These are phyloP conservation scores for Magallana ariakensis DNA, from an alignment of 1,140 invertebrate genomes.

Conservation along the genomic window DNA sequence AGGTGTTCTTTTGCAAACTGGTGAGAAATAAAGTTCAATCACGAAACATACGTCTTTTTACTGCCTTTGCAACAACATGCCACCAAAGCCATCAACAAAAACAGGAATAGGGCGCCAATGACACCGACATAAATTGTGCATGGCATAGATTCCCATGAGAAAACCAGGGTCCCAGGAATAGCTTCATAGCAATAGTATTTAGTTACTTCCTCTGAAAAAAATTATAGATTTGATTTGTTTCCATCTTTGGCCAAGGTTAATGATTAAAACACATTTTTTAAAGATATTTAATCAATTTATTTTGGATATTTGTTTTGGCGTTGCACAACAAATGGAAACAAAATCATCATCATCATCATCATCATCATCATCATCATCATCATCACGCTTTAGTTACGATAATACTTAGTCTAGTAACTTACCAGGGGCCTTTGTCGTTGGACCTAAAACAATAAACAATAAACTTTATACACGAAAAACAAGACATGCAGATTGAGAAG, in stretches of 20 bases:
- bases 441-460: slow-evolving; percentile 43
- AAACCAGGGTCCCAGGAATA: slow-evolving; percentile 40
- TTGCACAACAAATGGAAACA: too few species aligned
- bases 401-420: too few species aligned
- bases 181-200: slow-evolving; percentile 56
- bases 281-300: too few species aligned
- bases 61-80: slow-evolving; percentile 42
- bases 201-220: slow-evolving; percentile 41
- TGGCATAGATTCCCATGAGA: slow-evolving; percentile 54
- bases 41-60: too few species aligned
- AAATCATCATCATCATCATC: too few species aligned
- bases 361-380: too few species aligned
- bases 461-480: not conserved
- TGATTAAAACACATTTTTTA: too few species aligned
- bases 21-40: not conserved
- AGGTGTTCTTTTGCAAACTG: not conserved
- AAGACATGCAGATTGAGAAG: too few species aligned
- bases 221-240: not conserved
- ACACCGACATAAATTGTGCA: slow-evolving; percentile 53
- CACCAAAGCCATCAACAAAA: slow-evolving; percentile 36
- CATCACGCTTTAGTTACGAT: too few species aligned
- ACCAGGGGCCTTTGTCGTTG: slow-evolving; percentile 40
- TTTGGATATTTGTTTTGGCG: too few species aligned
- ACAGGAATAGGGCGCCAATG: slow-evolving; percentile 36
- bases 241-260: too few species aligned